Base-by-base conservation (phyloP, 1,140 invertebrate genomes). In the Agraylea sexmaculata region DNA sequence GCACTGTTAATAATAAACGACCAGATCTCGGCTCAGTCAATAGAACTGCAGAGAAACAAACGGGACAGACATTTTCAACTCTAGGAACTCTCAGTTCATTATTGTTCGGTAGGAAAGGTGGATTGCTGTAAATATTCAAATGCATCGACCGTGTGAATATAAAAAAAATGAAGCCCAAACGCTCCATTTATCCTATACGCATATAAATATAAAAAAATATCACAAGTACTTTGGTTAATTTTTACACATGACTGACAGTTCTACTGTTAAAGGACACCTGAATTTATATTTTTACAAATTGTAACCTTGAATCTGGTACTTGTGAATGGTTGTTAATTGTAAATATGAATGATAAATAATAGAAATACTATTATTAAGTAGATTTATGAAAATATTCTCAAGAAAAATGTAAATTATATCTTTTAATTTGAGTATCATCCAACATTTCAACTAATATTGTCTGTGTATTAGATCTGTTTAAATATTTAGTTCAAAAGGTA, bases 71-170 rank as follows among this genome's bases (percentile, higher is more conserved):
- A 8, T 69, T 73, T 43, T 76, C 78, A 11, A 73, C 82, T 1
- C 64, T 85, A 11, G 83, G 83, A 37, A 83, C 80, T 17, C 73
- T 87, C 36, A 85, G 82, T 64, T 78, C 78, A 15, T 66, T 87
- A 47, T 66, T 87, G 8, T 87, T 87, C 58, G 84, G 83, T 19
- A 68, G 84, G 37, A 87, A 87, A 54, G 84, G 83, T 30, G 83
- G 84, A 11, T 69, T 85, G 46, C 70, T 86, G 46, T 86, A 77
- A 65, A 35, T 40, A 37, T 37, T n/a, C n/a, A n/a, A n/a, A n/a
- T n/a, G n/a, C n/a, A n/a, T n/a, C n/a, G n/a, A n/a, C n/a, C n/a
- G 23, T 47, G 37, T 21, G 13, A 27, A 30, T 38, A 17, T 17
- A 17, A n/a, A 29, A 6, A 31, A 8, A 36, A 20, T 28, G 28